Evolutionary conservation across 92 coral and sea anemone species (phyloP), one percentile per base, ranked within the genome.

Genomic region (Isaurus tuberculatus): DNA sequence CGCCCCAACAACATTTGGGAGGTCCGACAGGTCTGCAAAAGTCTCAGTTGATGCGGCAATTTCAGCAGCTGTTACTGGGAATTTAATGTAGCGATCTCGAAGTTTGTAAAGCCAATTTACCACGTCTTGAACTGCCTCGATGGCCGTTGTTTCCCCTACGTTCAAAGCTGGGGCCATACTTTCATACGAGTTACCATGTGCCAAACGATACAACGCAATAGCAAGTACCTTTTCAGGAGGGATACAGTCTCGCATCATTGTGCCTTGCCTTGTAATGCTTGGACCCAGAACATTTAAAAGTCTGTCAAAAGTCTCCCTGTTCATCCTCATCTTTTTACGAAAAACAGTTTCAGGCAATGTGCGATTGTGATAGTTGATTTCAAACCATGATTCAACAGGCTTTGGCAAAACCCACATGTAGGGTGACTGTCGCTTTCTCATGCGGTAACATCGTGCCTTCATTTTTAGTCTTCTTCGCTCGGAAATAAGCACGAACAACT

Each of bases 151-250:
- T 69, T 23, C 34, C 23, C 73, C 73, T 33, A 69, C 73, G 32
- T 69, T 69, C 49, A 69, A 69, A 69, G 51, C 73, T 19, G 73
- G 73, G 49, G 73, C 73, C 73, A 69, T n/a, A 40, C 73, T 36
- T 69, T 69, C 29, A 20, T 34, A 36, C 32, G 73, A 69, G 73
- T 69, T 69, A 20, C 73, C 48, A 69, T 69, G 73, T 32, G 73
- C 29, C 19, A 69, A 34, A 69, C 29, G 73, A 40, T 32, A 69
- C 51, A 69, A 69, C 43, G 27, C 73, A n/a, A 69, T 69, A 2
- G 49, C 73, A 69, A 69, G 73, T 40, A 69, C 73, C 30, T 69
- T 66, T 34, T 69, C 73, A 37, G 51, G 48, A 2, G 73, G 49
- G 43, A 34, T 8, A 69, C 51, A 69, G 73, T 69, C 73, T 19